Evolutionary conservation across 2,113 vertebrate genomes (phyloP).

Genomic region (Alaudala cheleensis): DNA sequence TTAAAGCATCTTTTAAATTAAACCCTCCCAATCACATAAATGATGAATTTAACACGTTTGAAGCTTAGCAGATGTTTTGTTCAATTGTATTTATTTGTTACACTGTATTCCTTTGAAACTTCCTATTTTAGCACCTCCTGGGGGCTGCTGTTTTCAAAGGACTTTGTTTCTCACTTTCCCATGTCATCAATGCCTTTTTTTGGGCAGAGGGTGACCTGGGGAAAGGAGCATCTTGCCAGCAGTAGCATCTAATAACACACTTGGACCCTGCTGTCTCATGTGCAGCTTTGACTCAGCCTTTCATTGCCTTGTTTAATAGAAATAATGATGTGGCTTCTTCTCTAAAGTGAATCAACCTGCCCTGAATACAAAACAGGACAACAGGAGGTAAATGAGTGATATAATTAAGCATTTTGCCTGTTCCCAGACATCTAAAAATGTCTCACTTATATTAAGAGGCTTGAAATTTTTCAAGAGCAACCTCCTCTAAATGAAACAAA

Average conservation of each 20-base stretch:
- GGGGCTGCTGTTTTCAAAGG: not conserved
- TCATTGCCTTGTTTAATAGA: not conserved
- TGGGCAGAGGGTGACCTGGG: not conserved
- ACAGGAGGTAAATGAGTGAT: not conserved
- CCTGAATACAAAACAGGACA: not conserved
- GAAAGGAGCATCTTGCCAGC: not conserved
- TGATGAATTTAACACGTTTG: not conserved
- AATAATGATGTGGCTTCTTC: not conserved
- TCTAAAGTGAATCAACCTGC: not conserved
- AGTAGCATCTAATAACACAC: not conserved
- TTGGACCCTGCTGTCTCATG: not conserved
- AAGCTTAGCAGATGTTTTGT: not conserved
- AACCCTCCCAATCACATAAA: not conserved
- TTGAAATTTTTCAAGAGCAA: not conserved
- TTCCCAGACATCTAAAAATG: not conserved
- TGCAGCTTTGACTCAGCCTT: not conserved
- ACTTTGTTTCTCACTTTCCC: not conserved
- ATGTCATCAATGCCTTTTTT: not conserved
- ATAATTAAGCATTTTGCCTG: not conserved
- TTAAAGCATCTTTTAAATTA: constrained; percentile 3
- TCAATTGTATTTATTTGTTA: not conserved
- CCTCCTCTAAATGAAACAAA: not conserved
- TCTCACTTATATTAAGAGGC: not conserved
- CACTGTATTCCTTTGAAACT: not conserved
- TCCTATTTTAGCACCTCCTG: not conserved